Evolutionary conservation across 2,888 invertebrate species (phyloP).

Genomic region (Pachycephus smyrnensis): DNA sequence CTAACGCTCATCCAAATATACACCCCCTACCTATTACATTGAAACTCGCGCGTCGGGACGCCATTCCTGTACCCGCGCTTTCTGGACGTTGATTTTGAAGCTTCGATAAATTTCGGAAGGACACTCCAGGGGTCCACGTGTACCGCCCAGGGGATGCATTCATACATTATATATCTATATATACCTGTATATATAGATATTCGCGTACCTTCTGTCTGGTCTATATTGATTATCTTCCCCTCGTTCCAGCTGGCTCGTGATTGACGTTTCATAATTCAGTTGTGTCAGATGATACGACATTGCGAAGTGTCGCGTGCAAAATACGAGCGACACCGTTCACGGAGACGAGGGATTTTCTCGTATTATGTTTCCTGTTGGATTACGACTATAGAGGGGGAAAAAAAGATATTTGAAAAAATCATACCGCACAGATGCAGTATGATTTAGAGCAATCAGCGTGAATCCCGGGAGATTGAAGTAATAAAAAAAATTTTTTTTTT

Average conservation of each 20-base stretch:
- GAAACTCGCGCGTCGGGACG: background rate
- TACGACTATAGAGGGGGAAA: background rate
- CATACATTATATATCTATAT: background rate
- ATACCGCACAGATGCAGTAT: background rate
- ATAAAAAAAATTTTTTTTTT: background rate
- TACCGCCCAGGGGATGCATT: background rate
- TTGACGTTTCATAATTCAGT: conserved; percentile 58
- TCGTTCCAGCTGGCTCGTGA: conserved; percentile 28
- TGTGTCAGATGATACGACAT: conserved; percentile 51
- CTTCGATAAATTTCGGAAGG: background rate
- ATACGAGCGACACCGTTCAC: background rate
- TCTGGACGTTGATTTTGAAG: background rate
- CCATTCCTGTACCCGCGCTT: background rate
- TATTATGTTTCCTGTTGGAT: background rate
- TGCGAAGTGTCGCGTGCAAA: conserved; percentile 34
- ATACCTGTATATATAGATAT: no score
- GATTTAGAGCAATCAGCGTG: background rate
- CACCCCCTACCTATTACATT: background rate
- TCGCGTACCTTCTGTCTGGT: background rate
- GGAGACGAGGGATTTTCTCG: background rate
- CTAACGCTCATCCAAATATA: background rate
- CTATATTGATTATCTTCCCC: background rate
- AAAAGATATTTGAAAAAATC: background rate
- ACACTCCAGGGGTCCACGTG: background rate
- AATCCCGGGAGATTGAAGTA: background rate